Base-by-base conservation (phyloP, 2,888 invertebrate species). In the Euplagia quadripunctaria region DNA sequence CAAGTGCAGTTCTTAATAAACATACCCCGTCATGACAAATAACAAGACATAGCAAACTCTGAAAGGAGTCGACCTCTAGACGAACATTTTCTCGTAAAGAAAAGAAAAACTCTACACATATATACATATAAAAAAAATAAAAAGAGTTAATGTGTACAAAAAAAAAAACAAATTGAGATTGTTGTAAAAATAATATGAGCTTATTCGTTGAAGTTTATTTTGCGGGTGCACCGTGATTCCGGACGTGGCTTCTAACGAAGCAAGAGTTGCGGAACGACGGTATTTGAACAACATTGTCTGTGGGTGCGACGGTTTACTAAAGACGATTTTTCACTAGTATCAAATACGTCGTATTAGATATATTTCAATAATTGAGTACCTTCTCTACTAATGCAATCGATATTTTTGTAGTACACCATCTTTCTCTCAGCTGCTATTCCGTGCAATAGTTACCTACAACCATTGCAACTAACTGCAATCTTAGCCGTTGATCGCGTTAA, bases 201-300 rank as follows among this genome's bases (percentile, higher is more conserved):
- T 79, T 81, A 81, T 82, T 83, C 78, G 77, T 72, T 73, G 83
- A 83, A 85, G 83, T 78, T 86, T 88, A 87, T 88, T 88, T 86
- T 73, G 81, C 80, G 78, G 76, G 71, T 81, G 85, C 84, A 79
- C 82, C 80, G 85, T 86, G 86, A 87, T 89, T 89, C 85, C 65
- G 85, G 77, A 80, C 86, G 82, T 82, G 83, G 78, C 52, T 83
- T 80, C 88, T 91, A 91, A 91, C 91, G 90, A 91, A 90, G 88
- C 89, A 85, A 81, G 82, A 77, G 82, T 71, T 81, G 67, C 64
- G 79, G 79, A 83, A 79, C 81, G 82, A 76, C 78, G 82, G 82
- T 90, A 86, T 91, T 91, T 91, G 88, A 79, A 85, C 89, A 87
- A 87, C 86, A 88, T 87, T 89, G 89, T 89, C 89, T 88, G 82